Evolutionary conservation across 2,113 vertebrate genomes (phyloP).

Genomic region (Phyllopteryx taeniolatus): DNA sequence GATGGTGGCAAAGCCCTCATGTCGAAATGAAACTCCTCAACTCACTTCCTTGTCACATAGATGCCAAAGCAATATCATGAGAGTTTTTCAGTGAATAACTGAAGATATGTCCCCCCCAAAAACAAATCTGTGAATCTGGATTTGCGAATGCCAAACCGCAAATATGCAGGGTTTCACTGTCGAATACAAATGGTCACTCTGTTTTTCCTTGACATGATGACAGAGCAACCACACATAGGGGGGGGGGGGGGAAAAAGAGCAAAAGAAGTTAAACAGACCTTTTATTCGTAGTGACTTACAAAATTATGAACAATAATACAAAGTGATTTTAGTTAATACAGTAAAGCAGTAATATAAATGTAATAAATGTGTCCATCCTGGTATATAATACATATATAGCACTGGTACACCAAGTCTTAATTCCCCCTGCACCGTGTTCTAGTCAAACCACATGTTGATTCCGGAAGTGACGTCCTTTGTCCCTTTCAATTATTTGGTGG

Average conservation of each 20-base stretch:
- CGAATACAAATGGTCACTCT: not conserved
- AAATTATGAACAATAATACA: not conserved
- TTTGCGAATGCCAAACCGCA: too few relatives aligned
- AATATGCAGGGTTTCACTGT: too few relatives aligned
- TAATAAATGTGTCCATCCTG: not conserved
- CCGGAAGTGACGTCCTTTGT: conserved; percentile 61
- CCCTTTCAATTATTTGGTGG: conserved; percentile 71
- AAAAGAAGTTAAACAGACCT: not conserved
- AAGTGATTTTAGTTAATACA: not conserved
- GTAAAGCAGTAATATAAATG: not conserved
- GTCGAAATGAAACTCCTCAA: too few relatives aligned
- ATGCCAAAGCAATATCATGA: too few relatives aligned
- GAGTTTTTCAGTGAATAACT: not conserved
- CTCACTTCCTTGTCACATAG: too few relatives aligned
- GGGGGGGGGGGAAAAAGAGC: not conserved
- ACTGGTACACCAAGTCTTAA: not conserved
- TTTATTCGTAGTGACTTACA: not conserved
- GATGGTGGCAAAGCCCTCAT: too few relatives aligned
- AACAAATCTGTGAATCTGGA: too few relatives aligned
- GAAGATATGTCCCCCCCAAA: too few relatives aligned
- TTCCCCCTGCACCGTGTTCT: conserved; percentile 1
- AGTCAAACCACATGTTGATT: conserved; percentile 55
- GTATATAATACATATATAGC: not conserved
- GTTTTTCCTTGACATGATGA: too few relatives aligned
- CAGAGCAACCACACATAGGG: too few relatives aligned